A percentile compares a stretch with the other conserved stretches of the same genome.
Conservation (phyloP, 2,797 vertebrate species). For the Apogon hyalosoma region DNA sequence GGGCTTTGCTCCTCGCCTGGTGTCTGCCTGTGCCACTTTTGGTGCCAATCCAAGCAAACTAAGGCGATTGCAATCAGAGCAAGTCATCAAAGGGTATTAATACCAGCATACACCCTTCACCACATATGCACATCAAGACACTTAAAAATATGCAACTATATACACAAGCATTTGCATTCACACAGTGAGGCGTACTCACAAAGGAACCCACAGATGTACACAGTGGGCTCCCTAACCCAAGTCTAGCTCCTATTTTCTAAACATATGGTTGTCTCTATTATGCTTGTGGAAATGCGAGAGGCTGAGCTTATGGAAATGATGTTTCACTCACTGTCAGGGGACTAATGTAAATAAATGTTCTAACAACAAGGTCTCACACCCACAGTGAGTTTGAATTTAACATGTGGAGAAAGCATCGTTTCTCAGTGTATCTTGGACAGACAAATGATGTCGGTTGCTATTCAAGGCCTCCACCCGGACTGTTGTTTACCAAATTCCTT, state of each 20-base stretch:
- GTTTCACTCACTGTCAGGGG: constrained; percentile 58
- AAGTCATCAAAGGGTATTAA: constrained; percentile 65
- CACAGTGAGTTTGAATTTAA: constrained; percentile 37
- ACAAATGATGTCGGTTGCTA: constrained; percentile 33
- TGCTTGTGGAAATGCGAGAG: constrained; percentile 50
- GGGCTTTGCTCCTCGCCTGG: constrained; percentile 57
- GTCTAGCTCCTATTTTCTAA: constrained; percentile 49
- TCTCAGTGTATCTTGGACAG: constrained; percentile 35
- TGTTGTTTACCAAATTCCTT: constrained; percentile 47
- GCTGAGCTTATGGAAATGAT: constrained; percentile 54
- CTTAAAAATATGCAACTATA: constrained; percentile 45
- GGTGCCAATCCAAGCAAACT: constrained; percentile 79
- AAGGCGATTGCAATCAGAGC: constrained; percentile 69
- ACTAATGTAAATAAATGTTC: constrained; percentile 68
- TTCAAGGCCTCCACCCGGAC: constrained; percentile 31
- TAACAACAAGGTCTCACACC: constrained; percentile 52
- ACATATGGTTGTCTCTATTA: constrained; percentile 58
- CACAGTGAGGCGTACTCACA: constrained; percentile 25
- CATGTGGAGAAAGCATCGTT: constrained; percentile 42
- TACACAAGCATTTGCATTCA: constrained; percentile 33
- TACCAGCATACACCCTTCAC: constrained; percentile 55
- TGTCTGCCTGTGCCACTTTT: constrained; percentile 53
- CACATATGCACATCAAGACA: constrained; percentile 47
- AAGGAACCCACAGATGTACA: constrained; percentile 52
- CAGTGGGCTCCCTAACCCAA: constrained; percentile 40